phyloP scores from a whole-genome alignment of 2,888 invertebrate species.

The Caenorhabditis zanzibari region DNA sequence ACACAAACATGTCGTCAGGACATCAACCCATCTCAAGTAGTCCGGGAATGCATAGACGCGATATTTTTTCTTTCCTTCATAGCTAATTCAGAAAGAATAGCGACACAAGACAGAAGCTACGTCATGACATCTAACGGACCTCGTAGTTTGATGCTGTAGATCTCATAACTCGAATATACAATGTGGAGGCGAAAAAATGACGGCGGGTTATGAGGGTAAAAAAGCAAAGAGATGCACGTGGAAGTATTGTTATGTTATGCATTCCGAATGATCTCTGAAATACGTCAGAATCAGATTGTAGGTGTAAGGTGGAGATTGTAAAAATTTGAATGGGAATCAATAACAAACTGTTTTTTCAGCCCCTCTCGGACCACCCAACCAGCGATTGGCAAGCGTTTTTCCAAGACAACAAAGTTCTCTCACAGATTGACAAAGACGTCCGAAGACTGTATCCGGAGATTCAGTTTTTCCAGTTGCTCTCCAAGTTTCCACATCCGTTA shows the following conservation, averaged over 20 bases:
- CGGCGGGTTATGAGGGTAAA: slow-evolving; percentile 2
- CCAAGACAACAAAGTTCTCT: slow-evolving; percentile 94
- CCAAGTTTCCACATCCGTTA: slow-evolving; percentile 89
- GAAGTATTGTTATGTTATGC: slow-evolving; percentile 20
- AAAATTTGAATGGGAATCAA: not conserved
- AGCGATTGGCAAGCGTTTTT: slow-evolving; percentile 97
- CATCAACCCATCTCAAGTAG: slow-evolving; percentile 31
- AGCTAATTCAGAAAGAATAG: slow-evolving; percentile 43
- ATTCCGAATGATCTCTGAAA: not conserved
- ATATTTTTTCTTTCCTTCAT: slow-evolving; percentile 24
- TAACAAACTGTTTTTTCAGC: slow-evolving; percentile 87
- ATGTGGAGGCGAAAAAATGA: not conserved
- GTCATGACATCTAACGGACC: slow-evolving; percentile 11
- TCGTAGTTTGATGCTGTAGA: slow-evolving; percentile 29
- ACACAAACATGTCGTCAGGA: slow-evolving; percentile 13
- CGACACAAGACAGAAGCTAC: slow-evolving; percentile 36
- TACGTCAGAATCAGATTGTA: not conserved
- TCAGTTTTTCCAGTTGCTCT: slow-evolving; percentile 96
- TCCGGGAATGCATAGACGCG: slow-evolving; percentile 41
- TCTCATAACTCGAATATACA: not conserved
- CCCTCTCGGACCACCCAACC: slow-evolving; percentile 94
- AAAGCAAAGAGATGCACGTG: slow-evolving; percentile 8
- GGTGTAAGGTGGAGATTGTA: not conserved
- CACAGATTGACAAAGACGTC: slow-evolving; percentile 93
- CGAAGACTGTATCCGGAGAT: slow-evolving; percentile 93